Evolutionary conservation across 2,888 invertebrate genomes (phyloP), one percentile per base, ranked within the genome.

Genomic region (Cylloceria caligata): DNA sequence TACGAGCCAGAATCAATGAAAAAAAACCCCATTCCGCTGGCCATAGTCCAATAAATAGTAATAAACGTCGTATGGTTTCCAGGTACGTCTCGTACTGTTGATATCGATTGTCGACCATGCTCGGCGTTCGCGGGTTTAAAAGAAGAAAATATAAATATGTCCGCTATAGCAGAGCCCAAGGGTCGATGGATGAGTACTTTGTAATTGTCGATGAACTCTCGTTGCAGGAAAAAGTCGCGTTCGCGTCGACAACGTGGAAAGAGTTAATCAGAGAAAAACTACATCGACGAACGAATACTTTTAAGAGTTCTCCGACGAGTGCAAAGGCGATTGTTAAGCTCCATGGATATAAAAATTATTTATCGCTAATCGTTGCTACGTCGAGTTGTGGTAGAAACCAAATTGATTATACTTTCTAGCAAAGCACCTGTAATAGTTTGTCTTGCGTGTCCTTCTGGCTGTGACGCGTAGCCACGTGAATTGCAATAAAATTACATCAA

Each of bases 11-110:
- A 39, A 11, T 34, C 39, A 39, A 16, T 62, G 65, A 16, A 65
- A 64, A n/a, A 24, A n/a, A 11, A 0, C 34, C 57, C 57, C 57
- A 57, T 30, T 57, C 34, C n/a, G 27, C n/a, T n/a, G 57, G 57
- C 84, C 84, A 84, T 47, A 84, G 71, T 55, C 84, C 84, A 13
- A 74, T 67, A 13, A 77, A 47, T 3, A 79, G 47, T 30, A 80
- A 42, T 42, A 84, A 52, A 21, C 74, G 64, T 67, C 80, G 75
- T 11, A 84, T 36, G 16, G 47, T 21, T 0, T 49, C 49, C 47
- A 52, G 72, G 42, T 80, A 84, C 19, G 73, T 60, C 52, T 75
- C 55, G 49, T 83, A 84, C 57, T 76, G 65, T 19, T 7, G 45
- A 68, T 79, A 76, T 80, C 39, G 67, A 39, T 71, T 55, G 52